Evolutionary conservation across 1,140 invertebrate genomes (phyloP), one percentile per base, ranked within the genome.

Genomic region (Drosophila erecta): DNA sequence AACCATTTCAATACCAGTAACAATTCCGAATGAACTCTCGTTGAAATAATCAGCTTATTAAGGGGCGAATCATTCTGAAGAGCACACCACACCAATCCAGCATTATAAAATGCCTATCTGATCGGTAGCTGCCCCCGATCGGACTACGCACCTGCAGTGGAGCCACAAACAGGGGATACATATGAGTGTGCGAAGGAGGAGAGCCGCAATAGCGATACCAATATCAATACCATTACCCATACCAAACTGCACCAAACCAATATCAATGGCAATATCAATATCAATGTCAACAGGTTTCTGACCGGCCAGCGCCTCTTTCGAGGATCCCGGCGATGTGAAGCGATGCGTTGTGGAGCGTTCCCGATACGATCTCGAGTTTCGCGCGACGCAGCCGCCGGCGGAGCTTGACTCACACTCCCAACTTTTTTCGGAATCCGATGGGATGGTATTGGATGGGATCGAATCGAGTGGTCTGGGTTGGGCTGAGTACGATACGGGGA

Each of bases 231-330:
- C 64, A 89, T 67, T 84, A 83, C 61, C 66, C 64, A 44, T 56
- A 69, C 66, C 47, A 60, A 44, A 51, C 1, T 17, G 37, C 46
- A 69, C 66, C 47, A 60, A 44, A 51, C 27, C 64, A 57, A 47
- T 69, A 69, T 65, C 51, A 76, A 73, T 76, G 83, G 70, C 80
- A 64, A 84, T 84, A 86, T 87, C 80, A 64, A 84, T 84, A 86
- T 87, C 83, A 84, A 75, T 75, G 72, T 87, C 83, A 87, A 87
- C 83, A 87, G 83, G 83, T 87, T 76, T 77, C 44, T 40, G 51
- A 41, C 37, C 10, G 4, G 50, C 17, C 55, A 50, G 38, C 37
- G 57, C 60, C 50, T 73, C 54, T 38, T 41, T 20, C 40, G 75
- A 41, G 65, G 64, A 71, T 71, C 54, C 67, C 17, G 14, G 53